These are phyloP conservation scores for Drosophila pseudotalamancana DNA, from an alignment of 2,888 invertebrate genomes.

Conservation along the genomic window DNA sequence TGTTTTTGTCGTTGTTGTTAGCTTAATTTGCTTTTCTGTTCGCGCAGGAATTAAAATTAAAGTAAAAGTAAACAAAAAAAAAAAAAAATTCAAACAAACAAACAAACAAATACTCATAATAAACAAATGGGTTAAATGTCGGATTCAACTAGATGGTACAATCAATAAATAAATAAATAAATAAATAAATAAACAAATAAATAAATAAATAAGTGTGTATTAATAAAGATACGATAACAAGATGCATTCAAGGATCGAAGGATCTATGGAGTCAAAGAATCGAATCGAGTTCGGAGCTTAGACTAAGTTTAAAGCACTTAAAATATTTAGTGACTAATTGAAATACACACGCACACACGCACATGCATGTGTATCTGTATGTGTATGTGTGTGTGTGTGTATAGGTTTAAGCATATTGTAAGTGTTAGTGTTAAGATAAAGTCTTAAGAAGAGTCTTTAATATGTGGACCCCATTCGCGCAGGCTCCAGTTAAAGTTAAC, in stretches of 20 bases:
- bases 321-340: conserved; percentile 83
- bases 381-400: conserved; percentile 38
- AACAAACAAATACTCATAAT: conserved; percentile 41
- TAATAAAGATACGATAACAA: conserved; percentile 32
- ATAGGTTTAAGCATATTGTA: conserved; percentile 39
- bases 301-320: conserved; percentile 78
- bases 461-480: not conserved
- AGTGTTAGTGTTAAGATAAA: conserved; percentile 27
- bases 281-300: conserved; percentile 53
- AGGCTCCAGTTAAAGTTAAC: not conserved
- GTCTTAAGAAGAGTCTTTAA: conserved; percentile 29
- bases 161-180: conserved; percentile 17
- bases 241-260: conserved; percentile 8
- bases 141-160: conserved; percentile 44
- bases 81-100: conserved; percentile 40
- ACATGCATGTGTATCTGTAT: conserved; percentile 4
- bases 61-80: conserved; percentile 47
- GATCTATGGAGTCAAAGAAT: conserved; percentile 14
- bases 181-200: conserved; percentile 20
- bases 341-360: conserved; percentile 53
- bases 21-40: conserved; percentile 37
- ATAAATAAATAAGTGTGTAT: conserved; percentile 24
- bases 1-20: conserved; percentile 41
- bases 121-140: conserved; percentile 20
- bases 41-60: conserved; percentile 52